Conservation (phyloP, 2,888 invertebrate species). For the Dermolepida albohirtum region DNA sequence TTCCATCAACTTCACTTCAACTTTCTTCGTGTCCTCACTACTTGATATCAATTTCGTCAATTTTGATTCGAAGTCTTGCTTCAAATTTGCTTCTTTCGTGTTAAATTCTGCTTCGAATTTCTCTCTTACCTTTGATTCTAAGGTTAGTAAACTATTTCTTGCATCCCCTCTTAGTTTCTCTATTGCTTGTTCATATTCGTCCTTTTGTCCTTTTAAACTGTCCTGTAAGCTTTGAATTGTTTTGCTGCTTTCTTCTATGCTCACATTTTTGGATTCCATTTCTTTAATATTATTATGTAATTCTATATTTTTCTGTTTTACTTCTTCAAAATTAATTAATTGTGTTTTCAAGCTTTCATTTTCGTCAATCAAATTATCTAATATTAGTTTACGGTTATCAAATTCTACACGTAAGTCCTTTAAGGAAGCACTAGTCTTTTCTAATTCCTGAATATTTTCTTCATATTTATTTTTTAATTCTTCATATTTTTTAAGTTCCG, state of each 20-base stretch:
- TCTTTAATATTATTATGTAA: slow-evolving; percentile 19
- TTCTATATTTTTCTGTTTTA: slow-evolving; percentile 13
- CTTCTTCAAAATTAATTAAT: slow-evolving; percentile 5
- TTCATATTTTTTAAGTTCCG: slow-evolving; percentile 7
- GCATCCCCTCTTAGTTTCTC: slow-evolving; percentile 66
- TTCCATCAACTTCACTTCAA: slow-evolving; percentile 67
- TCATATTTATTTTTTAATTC: slow-evolving; percentile 21
- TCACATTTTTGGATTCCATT: background rate
- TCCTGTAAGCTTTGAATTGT: slow-evolving; percentile 40
- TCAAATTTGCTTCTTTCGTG: slow-evolving; percentile 52
- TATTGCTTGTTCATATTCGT: slow-evolving; percentile 65
- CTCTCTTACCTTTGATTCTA: slow-evolving; percentile 58
- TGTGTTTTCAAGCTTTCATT: slow-evolving; percentile 25
- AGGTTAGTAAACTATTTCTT: slow-evolving; percentile 56
- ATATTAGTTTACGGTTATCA: slow-evolving; percentile 12
- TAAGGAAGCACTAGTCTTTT: no score
- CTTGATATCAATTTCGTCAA: slow-evolving; percentile 52
- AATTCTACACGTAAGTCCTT: no score
- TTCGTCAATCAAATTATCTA: slow-evolving; percentile 4
- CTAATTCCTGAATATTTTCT: background rate
- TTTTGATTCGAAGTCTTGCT: slow-evolving; percentile 54
- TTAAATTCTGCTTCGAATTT: slow-evolving; percentile 53
- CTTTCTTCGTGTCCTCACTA: slow-evolving; percentile 58
- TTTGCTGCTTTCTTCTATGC: background rate
- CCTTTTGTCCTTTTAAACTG: slow-evolving; percentile 64